Base-by-base conservation (phyloP, 1,140 invertebrate genomes). In the Theocolax elegans region DNA sequence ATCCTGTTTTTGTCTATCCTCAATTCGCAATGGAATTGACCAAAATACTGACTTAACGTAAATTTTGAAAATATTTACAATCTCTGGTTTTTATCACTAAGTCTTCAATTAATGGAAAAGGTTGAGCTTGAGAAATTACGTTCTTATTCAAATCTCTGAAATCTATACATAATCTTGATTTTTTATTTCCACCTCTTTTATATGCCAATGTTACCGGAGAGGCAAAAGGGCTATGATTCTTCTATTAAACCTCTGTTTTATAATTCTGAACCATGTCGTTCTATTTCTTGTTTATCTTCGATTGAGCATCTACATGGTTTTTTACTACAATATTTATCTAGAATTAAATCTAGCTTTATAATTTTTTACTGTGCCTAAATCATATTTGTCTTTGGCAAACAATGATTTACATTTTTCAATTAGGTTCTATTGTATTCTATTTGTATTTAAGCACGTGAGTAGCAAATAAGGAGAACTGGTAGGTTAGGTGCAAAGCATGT, bases 331-430 rank as follows among this genome's bases (percentile, higher is more conserved):
- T 66, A 66, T 56, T 44, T 54, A 1, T 66, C 51, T n/a, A 71
- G n/a, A 64, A 59, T 4, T 53, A 71, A 44, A n/a, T 27, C 31
- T 7, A 1, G 67, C 72, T 49, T 73, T 63, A 25, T 70, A 73
- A 17, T 64, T 48, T 59, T 58, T 67, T 0, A 71, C 58, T 19
- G 63, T 71, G 1, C 72, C 68, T 10, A 68, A 31, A 17, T 71
- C 59, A 23, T 74, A 74, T 60, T 71, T 74, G 44, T 74, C 53
- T 68, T 63, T 71, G 15, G 72, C 68, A 60, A 74, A 74, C 9
- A 67, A 12, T 15, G 56, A 9, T 31, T 71, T 71, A 46, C 67
- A 68, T 68, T 71, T 15, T 6, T 54, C 17, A 3, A 71, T 42
- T 21, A 68, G 1, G 31, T n/a, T n/a, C n/a, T n/a, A n/a, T n/a